A percentile compares a stretch with the other conserved stretches of the same genome.
These are phyloP conservation scores for Cichlasoma orientale DNA, from an alignment of 2,797 vertebrate genomes.

Conservation along the genomic window DNA sequence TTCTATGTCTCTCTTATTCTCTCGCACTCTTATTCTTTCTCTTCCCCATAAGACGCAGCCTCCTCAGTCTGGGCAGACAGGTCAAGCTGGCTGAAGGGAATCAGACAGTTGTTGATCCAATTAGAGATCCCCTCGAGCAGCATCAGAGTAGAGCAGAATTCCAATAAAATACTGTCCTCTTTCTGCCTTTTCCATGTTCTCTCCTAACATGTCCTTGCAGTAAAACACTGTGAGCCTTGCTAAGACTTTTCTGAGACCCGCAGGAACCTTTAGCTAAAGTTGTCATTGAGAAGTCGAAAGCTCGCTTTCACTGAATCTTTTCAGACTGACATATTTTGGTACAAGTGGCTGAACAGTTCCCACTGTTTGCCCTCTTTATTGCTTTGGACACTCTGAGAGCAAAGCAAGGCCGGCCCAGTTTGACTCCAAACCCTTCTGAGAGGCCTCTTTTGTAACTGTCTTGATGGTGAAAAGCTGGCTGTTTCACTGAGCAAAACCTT, in stretches of 20 bases:
- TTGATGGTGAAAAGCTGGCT: constrained; percentile 49
- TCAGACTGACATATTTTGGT: constrained; percentile 49
- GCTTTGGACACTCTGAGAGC: constrained; percentile 35
- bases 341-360: constrained; percentile 47
- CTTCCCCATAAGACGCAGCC: constrained; percentile 59
- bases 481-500: constrained; percentile 42
- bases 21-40: constrained; percentile 4
- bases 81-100: constrained; percentile 74
- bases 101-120: constrained; percentile 79
- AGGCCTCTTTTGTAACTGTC: constrained; percentile 65
- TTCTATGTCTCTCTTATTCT: background rate
- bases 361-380: constrained; percentile 48
- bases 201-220: constrained; percentile 43
- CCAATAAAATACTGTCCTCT: constrained; percentile 55
- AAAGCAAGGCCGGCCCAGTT: constrained; percentile 42
- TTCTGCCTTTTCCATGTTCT: constrained; percentile 31
- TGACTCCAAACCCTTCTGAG: constrained; percentile 54
- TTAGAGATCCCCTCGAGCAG: constrained; percentile 70
- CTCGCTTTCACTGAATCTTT: constrained; percentile 36
- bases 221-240: constrained; percentile 14
- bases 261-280: constrained; percentile 25
- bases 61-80: constrained; percentile 60
- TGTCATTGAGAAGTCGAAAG: constrained; percentile 30
- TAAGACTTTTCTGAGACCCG: constrained; percentile 30
- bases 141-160: constrained; percentile 56